Evolutionary conservation across 2,888 invertebrate species (phyloP).

Genomic region (Chorisops tibialis): DNA sequence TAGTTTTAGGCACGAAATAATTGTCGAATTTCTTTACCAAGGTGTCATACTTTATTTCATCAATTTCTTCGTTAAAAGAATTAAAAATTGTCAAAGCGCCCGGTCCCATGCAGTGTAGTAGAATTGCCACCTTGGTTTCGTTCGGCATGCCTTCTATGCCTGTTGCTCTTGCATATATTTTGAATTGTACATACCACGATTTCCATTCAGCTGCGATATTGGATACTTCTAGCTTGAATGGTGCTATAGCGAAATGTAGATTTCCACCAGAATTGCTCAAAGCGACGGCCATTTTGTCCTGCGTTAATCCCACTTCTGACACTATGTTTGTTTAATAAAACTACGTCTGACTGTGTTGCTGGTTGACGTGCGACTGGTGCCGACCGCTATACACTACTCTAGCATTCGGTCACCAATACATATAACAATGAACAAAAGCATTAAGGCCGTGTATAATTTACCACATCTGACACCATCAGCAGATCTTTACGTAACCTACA

Average conservation of each 20-base stretch:
- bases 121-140: conserved; percentile 26
- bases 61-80: conserved; percentile 33
- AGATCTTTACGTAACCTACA: too few species aligned
- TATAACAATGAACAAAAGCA: too few species aligned
- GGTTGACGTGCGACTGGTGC: too few species aligned
- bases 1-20: conserved; percentile 34
- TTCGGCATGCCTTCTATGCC: conserved; percentile 13
- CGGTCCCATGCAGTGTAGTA: conserved; percentile 26
- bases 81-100: conserved; percentile 27
- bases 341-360: too few species aligned
- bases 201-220: conserved; percentile 29
- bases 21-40: conserved; percentile 21
- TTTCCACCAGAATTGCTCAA: too few species aligned
- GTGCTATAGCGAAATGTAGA: conserved; percentile 2
- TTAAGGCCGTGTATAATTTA: too few species aligned
- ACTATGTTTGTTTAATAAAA: too few species aligned
- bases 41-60: conserved; percentile 25
- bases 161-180: conserved; percentile 34
- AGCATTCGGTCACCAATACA: too few species aligned
- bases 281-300: too few species aligned
- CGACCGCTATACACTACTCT: too few species aligned
- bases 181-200: conserved; percentile 31
- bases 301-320: too few species aligned
- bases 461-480: too few species aligned
- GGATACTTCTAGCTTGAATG: conserved; percentile 9